These are phyloP conservation scores for Rhagium mordax DNA, from an alignment of 2,888 invertebrate species.

Conservation along the genomic window DNA sequence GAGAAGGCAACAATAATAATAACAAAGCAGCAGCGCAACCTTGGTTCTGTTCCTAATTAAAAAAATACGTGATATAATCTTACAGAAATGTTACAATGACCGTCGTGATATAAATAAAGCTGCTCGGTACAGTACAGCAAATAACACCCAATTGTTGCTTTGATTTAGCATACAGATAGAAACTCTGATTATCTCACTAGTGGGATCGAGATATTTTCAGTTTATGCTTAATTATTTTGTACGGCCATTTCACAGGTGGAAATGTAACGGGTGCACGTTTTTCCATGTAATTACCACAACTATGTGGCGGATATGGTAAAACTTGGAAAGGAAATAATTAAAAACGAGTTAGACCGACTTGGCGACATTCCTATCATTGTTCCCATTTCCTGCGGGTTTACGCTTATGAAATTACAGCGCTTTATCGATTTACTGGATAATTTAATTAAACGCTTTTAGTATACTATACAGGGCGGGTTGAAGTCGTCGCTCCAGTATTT, in stretches of 20 bases:
- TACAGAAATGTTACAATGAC: conserved; percentile 8
- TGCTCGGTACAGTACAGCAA: no score
- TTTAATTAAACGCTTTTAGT: background rate
- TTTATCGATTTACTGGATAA: background rate
- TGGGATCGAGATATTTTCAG: no score
- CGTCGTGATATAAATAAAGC: background rate
- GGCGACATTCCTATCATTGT: conserved; percentile 10
- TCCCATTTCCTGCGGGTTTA: conserved; percentile 5
- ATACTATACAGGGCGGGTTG: no score
- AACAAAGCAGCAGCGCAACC: background rate
- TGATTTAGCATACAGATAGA: no score
- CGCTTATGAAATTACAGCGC: background rate
- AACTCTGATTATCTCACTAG: no score
- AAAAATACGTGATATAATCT: conserved; percentile 2
- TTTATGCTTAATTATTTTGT: no score
- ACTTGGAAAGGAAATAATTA: conserved; percentile 13
- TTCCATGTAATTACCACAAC: background rate
- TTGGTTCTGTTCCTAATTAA: background rate
- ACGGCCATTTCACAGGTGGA: no score
- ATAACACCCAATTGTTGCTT: no score
- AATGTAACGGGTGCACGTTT: no score
- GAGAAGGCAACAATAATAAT: background rate
- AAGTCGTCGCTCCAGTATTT: no score
- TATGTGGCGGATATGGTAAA: background rate
- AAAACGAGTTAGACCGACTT: background rate